Percentiles rank a stretch among this genome's conserved stretches.
phyloP scores from a whole-genome alignment of 53 echinoderm and acorn worm genomes.

The Holothuria scabra region DNA sequence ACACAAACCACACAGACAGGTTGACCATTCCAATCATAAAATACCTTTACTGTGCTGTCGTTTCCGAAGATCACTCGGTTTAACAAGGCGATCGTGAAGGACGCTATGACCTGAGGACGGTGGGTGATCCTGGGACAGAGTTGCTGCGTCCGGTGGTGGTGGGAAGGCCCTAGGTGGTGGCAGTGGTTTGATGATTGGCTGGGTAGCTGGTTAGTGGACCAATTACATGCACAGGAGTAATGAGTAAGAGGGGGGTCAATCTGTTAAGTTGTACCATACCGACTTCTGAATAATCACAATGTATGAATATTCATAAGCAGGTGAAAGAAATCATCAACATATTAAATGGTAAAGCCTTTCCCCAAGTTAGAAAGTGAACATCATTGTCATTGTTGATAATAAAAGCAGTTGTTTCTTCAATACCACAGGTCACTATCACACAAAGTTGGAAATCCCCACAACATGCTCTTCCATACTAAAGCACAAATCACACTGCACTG shows the following conservation, averaged over 20 bases:
- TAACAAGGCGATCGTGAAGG: constrained; percentile 78
- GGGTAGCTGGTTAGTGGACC: constrained; percentile 55
- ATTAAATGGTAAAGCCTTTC: neutral
- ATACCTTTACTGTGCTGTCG: constrained; percentile 59
- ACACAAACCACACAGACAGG: neutral
- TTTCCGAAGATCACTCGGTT: constrained; percentile 86
- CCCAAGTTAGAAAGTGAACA: neutral
- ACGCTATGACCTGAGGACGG: constrained; percentile 60
- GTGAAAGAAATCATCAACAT: neutral
- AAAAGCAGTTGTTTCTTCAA: too few species aligned
- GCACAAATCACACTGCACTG: too few species aligned
- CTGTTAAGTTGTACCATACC: too few species aligned
- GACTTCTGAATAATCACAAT: too few species aligned
- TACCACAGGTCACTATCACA: too few species aligned
- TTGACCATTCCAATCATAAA: neutral
- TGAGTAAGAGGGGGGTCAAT: neutral
- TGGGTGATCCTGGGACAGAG: constrained; percentile 34
- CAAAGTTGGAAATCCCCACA: too few species aligned
- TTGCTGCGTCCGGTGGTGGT: constrained; percentile 13
- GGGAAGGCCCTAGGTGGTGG: constrained; percentile 36
- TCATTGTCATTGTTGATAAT: too few species aligned
- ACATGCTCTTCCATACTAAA: too few species aligned
- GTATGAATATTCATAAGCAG: too few species aligned
- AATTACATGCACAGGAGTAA: constrained; percentile 28
- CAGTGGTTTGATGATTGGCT: constrained; percentile 48